These are phyloP conservation scores for Anser brachyrhynchus DNA, from an alignment of 2,113 vertebrate species.

Conservation along the genomic window DNA sequence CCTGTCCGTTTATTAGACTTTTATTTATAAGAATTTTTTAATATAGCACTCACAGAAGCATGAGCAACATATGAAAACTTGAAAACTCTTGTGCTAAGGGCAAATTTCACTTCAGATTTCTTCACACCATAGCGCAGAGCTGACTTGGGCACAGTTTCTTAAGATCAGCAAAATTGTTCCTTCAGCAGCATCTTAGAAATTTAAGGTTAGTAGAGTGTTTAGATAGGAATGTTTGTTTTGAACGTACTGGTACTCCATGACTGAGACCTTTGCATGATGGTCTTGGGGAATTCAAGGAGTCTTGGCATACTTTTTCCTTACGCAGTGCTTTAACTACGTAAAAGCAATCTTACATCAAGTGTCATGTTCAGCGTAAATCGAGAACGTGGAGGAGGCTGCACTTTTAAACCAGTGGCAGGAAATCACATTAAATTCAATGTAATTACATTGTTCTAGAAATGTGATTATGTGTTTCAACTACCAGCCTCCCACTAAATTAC, in stretches of 20 bases:
- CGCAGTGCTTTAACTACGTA: background rate
- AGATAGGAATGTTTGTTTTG: background rate
- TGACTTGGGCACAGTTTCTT: background rate
- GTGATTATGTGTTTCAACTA: conserved; percentile 65
- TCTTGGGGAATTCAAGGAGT: background rate
- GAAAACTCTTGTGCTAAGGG: background rate
- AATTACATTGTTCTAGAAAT: conserved; percentile 62
- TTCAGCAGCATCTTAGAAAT: background rate
- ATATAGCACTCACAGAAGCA: background rate
- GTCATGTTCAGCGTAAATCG: conserved; percentile 38
- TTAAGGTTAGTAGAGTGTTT: background rate
- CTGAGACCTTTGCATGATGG: background rate
- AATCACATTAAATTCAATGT: conserved; percentile 58
- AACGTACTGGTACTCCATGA: background rate
- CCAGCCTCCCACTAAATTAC: conserved; percentile 57
- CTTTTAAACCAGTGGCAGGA: conserved; percentile 48
- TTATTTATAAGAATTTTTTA: background rate
- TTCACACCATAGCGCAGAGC: background rate
- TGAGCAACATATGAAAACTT: background rate
- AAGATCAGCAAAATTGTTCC: background rate
- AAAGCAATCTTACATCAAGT: background rate
- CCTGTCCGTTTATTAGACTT: background rate
- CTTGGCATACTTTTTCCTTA: background rate
- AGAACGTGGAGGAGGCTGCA: conserved; percentile 55
- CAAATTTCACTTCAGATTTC: background rate